Conservation (phyloP, 2,797 vertebrate genomes). For the Ambastaia sidthimunki region DNA sequence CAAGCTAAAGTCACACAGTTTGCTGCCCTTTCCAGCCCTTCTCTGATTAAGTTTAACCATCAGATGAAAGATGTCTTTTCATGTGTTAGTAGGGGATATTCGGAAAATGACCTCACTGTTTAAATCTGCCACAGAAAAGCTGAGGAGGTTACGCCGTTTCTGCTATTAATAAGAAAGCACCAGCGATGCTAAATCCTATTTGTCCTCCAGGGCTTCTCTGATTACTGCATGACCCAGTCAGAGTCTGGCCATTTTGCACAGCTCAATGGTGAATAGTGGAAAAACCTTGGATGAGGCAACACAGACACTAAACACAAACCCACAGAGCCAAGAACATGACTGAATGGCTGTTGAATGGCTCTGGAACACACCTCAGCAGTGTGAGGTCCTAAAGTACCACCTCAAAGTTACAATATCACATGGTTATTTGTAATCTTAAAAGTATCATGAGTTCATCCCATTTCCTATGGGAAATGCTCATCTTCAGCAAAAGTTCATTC, state of each 20-base stretch:
- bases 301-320: conserved; percentile 46
- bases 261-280: conserved; percentile 36
- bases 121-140: conserved; percentile 56
- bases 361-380: conserved; percentile 17
- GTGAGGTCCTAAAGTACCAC: too few species aligned
- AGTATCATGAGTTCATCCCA: conserved; percentile 21
- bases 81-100: conserved; percentile 23
- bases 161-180: conserved; percentile 55
- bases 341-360: background rate
- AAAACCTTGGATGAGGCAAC: conserved; percentile 38
- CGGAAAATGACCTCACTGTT: conserved; percentile 62
- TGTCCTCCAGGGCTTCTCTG: conserved; percentile 57
- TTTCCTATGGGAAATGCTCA: conserved; percentile 32
- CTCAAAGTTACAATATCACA: conserved; percentile 1
- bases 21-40: background rate
- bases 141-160: conserved; percentile 45
- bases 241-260: conserved; percentile 53
- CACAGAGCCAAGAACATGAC: conserved; percentile 45
- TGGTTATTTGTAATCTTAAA: background rate
- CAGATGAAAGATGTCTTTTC: conserved; percentile 41
- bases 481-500: conserved; percentile 33
- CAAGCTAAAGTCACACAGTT: background rate
- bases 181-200: conserved; percentile 62
- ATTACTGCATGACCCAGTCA: conserved; percentile 51
- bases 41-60: conserved; percentile 34